Conservation (phyloP, 1,140 invertebrate genomes). For the Trichonephila inaurata region DNA sequence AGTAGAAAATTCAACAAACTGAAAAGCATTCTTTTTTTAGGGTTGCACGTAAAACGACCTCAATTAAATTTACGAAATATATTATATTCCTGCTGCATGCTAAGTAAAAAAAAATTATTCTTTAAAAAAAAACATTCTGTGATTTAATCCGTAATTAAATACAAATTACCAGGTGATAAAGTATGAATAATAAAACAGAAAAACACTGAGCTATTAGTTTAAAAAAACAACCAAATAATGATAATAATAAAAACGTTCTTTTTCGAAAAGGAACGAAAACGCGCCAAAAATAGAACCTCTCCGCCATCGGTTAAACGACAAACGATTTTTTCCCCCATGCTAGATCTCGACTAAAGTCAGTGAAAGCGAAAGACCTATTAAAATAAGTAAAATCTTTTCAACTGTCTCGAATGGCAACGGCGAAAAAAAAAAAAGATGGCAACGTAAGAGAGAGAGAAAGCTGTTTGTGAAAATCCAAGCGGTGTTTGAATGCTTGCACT, state of each 20-base stretch:
- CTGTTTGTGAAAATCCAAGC: background rate
- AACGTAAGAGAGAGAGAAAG: background rate
- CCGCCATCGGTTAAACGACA: background rate
- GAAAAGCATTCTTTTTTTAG: too few species aligned
- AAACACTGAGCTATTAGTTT: background rate
- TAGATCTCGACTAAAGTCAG: constrained; percentile 8
- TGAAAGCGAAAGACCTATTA: constrained; percentile 55
- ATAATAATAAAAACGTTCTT: background rate
- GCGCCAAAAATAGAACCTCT: background rate
- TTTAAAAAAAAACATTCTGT: too few species aligned
- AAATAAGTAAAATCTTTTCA: constrained; percentile 60
- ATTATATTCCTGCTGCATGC: too few species aligned
- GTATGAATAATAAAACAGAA: background rate
- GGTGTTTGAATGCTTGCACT: constrained; percentile 15
- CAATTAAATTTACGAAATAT: too few species aligned
- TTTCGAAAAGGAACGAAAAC: background rate
- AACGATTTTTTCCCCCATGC: background rate
- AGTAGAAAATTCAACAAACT: too few species aligned
- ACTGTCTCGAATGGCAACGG: background rate
- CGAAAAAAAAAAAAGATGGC: background rate
- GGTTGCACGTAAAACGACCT: too few species aligned
- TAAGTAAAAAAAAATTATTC: too few species aligned
- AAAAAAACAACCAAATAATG: background rate
- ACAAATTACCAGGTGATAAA: background rate
- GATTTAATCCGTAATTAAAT: background rate